Conservation (phyloP, 53 echinoderm and acorn worm genomes). For the Pentamera pediparva region DNA sequence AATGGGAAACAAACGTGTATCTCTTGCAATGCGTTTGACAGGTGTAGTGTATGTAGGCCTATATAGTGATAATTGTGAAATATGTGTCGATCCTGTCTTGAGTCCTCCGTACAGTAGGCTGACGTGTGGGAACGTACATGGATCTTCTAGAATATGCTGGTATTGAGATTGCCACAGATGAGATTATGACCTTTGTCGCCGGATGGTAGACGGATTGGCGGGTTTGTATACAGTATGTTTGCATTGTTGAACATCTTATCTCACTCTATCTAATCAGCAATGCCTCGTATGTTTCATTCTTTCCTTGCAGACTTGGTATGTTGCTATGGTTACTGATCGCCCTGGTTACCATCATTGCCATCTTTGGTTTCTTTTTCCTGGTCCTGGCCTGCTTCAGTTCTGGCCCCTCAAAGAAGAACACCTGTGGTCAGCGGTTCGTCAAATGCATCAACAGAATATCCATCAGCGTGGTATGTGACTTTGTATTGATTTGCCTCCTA, state of each 20-base stretch:
- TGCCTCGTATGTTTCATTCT: conserved; percentile 12
- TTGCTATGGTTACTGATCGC: conserved; percentile 81
- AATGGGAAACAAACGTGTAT: too few relatives aligned
- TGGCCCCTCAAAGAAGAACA: conserved; percentile 72
- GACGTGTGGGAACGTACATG: too few relatives aligned
- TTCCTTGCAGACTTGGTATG: conserved; percentile 39
- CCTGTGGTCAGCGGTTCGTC: conserved; percentile 60
- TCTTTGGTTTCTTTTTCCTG: conserved; percentile 62
- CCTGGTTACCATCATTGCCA: conserved; percentile 61
- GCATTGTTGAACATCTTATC: not conserved
- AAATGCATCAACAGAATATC: conserved; percentile 68
- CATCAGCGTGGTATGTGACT: conserved; percentile 65
- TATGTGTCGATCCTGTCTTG: too few relatives aligned
- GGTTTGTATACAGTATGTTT: not conserved
- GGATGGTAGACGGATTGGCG: not conserved
- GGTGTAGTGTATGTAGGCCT: too few relatives aligned
- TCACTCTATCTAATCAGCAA: not conserved
- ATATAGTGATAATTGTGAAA: too few relatives aligned
- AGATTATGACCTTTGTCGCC: not conserved
- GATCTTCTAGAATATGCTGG: too few relatives aligned
- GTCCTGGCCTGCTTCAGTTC: conserved; percentile 72
- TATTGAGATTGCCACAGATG: too few relatives aligned
- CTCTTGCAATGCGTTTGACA: too few relatives aligned
- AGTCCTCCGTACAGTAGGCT: too few relatives aligned
- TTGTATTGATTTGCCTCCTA: not conserved